phyloP scores from a whole-genome alignment of 2,113 vertebrate genomes.

The Scortum barcoo region DNA sequence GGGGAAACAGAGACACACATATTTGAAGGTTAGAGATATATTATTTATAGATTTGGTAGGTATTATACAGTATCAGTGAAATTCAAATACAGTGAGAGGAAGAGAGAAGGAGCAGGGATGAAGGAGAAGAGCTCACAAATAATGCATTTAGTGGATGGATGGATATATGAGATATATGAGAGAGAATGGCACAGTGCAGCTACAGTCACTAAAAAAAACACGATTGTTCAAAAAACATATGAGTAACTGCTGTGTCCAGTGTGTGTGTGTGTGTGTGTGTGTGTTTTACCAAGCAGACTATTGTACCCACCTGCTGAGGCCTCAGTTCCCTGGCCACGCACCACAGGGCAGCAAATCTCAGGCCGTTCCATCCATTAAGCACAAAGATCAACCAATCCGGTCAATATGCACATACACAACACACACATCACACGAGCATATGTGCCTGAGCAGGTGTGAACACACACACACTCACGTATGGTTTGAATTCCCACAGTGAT shows the following conservation, averaged over 20 bases:
- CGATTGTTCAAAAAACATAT: neutral
- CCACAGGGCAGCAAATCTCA: conserved; percentile 41
- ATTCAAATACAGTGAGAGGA: neutral
- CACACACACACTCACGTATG: neutral
- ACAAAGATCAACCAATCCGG: conserved; percentile 30
- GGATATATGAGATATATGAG: neutral
- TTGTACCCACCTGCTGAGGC: conserved; percentile 35
- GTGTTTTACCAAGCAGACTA: conserved; percentile 19
- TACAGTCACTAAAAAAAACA: neutral
- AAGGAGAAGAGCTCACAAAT: neutral
- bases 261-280: conserved; percentile 1
- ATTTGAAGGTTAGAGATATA: conserved; percentile 12
- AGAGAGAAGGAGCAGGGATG: neutral
- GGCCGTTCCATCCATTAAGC: conserved; percentile 43
- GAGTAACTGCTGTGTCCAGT: neutral
- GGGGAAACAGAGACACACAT: neutral
- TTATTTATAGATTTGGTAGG: conserved; percentile 31
- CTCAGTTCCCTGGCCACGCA: conserved; percentile 12
- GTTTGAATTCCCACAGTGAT: neutral
- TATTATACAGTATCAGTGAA: conserved; percentile 1
- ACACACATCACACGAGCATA: neutral
- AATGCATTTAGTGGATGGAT: conserved; percentile 5
- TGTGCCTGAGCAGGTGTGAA: neutral
- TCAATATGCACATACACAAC: neutral
- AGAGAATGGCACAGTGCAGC: neutral